Base-by-base conservation (phyloP, 37 sponge, comb jelly and placozoan species). In the Hormiphora californensis region DNA sequence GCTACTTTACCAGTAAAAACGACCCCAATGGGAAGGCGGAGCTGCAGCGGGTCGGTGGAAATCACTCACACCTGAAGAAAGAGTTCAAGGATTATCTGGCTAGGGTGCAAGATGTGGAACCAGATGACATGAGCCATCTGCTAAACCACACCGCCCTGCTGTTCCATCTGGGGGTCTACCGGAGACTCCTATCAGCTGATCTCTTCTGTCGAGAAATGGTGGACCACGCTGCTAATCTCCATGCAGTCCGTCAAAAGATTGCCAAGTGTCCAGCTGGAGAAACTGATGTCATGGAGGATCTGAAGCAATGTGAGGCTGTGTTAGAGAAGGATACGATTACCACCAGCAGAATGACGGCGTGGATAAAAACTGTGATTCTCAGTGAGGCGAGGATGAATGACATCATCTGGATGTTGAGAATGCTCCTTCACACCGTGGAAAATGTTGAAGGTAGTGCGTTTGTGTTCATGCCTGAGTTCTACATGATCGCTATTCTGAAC, bases 401-500 rank as follows among this genome's bases (percentile, higher is more conserved):
- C 36, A 67, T 36, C 15, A 67, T 67, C 9, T 67, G 68, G 68
- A 67, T 67, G 68, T 19, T 67, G 38, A 67, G 68, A 39, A 67
- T 39, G 36, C 30, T 67, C 2, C 68, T 67, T 2, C 32, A 39
- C 4, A 19, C 37, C 36, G 68, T 67, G 7, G 68, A 67, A 36
- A 39, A 19, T 8, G 68, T 67, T 5, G 68, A 67, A 35, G 68
- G 30, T 19, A 39, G 17, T 67, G 68, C 68, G 5, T 67, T 67
- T 39, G 2, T 28, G 4, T 67, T 67, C 38, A 67, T 67, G 68
- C 68, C 68, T 19, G 68, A 67, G 39, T 67, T 67, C 19, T 67
- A 67, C 68, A 67, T 67, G 68, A 67, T 67, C 38, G 68, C 68
- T 67, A 67, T 67, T 28, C 68, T 67, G 38, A 67, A 67, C 19